These are phyloP conservation scores for Heterodera schachtii DNA, from an alignment of 1,140 invertebrate species.

Conservation along the genomic window DNA sequence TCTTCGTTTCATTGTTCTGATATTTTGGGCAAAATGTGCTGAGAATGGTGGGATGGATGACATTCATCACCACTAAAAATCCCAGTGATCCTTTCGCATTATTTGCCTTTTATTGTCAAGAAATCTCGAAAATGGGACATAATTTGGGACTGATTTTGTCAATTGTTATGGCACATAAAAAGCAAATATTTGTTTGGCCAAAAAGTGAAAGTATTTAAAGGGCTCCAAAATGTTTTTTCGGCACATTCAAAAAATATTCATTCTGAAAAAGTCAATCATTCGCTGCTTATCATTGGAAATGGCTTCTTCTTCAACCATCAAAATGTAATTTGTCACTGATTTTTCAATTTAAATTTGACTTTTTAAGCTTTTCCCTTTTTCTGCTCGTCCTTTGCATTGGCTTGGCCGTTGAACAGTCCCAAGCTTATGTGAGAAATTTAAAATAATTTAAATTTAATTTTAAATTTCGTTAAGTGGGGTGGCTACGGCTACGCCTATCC, in stretches of 20 bases:
- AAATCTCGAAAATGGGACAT: background rate
- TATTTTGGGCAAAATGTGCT: background rate
- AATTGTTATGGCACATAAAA: no score
- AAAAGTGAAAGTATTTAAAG: background rate
- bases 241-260: background rate
- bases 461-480: no score
- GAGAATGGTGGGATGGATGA: no score
- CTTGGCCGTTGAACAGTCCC: background rate
- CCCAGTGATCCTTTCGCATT: background rate
- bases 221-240: background rate
- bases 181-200: background rate
- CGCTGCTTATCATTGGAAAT: background rate
- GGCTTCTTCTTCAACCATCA: background rate
- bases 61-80: no score
- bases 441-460: no score
- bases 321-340: background rate
- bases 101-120: background rate
- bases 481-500: no score
- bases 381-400: background rate
- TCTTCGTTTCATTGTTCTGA: background rate
- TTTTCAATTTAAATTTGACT: background rate
- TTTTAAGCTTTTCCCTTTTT: background rate
- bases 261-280: background rate
- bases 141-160: background rate
- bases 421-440: background rate